Evolutionary conservation across 2,797 vertebrate genomes (phyloP), one percentile per base, ranked within the genome.

Genomic region (Acropternis orthonyx): DNA sequence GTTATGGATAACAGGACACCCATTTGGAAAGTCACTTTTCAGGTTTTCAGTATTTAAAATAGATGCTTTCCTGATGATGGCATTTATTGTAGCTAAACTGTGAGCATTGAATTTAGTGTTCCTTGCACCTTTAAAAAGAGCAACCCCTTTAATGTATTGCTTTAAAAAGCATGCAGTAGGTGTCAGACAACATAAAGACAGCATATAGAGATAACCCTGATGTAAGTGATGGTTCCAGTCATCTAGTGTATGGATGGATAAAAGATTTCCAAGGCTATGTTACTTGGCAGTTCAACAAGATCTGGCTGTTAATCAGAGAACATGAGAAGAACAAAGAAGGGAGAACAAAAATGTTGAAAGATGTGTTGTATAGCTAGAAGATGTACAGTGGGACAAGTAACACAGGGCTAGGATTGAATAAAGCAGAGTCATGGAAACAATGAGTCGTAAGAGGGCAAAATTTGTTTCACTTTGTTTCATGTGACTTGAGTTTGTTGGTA

Each of bases 401-500:
- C 2, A 32, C 8, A 5, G 44, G 23, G 43, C 22, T 62, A 27
- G 69, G 73, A 85, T 14, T 87, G 88, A 55, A 73, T 88, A 80
- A 92, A 76, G 58, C 58, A 71, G 36, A 32, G 82, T 67, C 59
- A 67, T 44, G 80, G 80, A 90, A 94, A 91, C 5, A 5, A 32
- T 41, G 82, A 95, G 49, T 69, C 10, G 0, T 82, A 83, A 71
- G 74, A 85, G 88, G 85, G 81, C 75, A 88, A 85, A 94, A 95
- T 94, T 80, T 90, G 72, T 95, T 94, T 94, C 77, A 79, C 74
- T 92, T 93, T 95, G 88, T 95, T 95, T 89, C 46, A 4, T 12
- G 51, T 92, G 83, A 92, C 73, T 92, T 34, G 80, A 75, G 88
- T 91, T 97, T 96, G 87, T 95, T 84, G 92, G 84, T 85, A 92